Conservation (phyloP, 2,797 vertebrate genomes). For the Telmatherina bonti region DNA sequence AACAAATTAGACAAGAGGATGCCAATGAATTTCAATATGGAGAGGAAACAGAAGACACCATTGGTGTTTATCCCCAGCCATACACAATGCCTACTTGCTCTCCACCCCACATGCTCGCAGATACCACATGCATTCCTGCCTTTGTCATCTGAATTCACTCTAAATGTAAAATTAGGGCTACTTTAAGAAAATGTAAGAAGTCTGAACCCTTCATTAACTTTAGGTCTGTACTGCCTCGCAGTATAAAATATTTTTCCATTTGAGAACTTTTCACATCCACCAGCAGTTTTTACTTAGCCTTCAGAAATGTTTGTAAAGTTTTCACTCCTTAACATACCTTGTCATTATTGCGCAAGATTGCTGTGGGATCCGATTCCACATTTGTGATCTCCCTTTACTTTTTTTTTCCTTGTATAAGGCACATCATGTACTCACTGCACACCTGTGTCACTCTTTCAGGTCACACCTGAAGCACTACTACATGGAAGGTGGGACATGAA, state of each 20-base stretch:
- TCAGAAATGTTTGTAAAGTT: conserved; percentile 11
- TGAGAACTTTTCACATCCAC: background rate
- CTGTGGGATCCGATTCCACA: background rate
- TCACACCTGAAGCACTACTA: conserved; percentile 32
- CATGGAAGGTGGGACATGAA: conserved; percentile 12
- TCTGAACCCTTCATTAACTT: background rate
- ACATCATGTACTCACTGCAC: conserved; percentile 8
- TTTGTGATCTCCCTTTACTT: background rate
- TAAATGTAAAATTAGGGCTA: conserved; percentile 14
- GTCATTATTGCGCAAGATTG: background rate
- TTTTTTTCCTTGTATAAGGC: background rate
- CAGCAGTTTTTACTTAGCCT: conserved; percentile 16
- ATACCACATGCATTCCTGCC: conserved; percentile 32
- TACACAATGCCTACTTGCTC: conserved; percentile 38
- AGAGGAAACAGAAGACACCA: conserved; percentile 38
- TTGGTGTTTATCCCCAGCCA: conserved; percentile 56
- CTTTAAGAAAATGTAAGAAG: no score
- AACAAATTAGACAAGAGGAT: conserved; percentile 24
- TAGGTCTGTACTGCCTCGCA: conserved; percentile 1
- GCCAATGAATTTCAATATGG: conserved; percentile 64
- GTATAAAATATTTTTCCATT: background rate
- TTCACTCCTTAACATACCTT: conserved; percentile 4
- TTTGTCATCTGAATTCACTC: conserved; percentile 8
- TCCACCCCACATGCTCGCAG: conserved; percentile 26
- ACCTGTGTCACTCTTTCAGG: conserved; percentile 12